Base-by-base conservation (phyloP, 2,797 vertebrate genomes). In the Rhadinocentrus ornatus region DNA sequence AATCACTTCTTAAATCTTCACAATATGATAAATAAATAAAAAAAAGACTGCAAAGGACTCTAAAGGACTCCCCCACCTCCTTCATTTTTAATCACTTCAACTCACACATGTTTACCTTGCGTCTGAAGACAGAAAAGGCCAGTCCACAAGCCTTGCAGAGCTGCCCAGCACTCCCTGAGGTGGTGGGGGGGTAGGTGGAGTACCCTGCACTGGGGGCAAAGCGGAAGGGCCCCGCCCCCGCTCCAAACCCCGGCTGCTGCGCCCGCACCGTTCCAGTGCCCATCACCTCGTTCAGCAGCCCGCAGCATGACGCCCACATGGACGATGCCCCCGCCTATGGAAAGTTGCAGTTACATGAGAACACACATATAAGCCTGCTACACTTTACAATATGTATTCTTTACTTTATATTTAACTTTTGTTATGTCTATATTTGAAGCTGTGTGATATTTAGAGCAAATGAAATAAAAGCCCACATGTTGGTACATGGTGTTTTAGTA, bases 241-340 rank as follows among this genome's bases (percentile, higher is more conserved):
- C 94, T 46, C 96, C 95, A 44, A 99, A 99, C 35, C 93, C 96
- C 0, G 96, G 92, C 89, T 96, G 97, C 91, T 96, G 97, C 2
- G 96, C 95, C 60, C 97, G 94, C 74, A 99, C 97, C 0, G 97
- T 96, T 79, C 98, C 97, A 0, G 97, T 97, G n/a, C 98, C 97
- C 95, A 99, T 99, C 84, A 99, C 96, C 94, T 99, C 98, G 92
- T 98, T 99, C 93, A 99, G 93, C 91, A 99, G 69, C 54, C 97
- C 97, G 29, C 97, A 99, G 93, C 97, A 99, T 77, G 98, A 99
- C 82, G 97, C 97, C 97, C 97, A 99, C 97, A 99, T 98, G 91
- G 98, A 98, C 62, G 97, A 96, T 27, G 97, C 97, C 83, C 97
- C 97, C 2, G 97, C 97, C 97, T 99, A 70, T 0, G 0, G 37